Base-by-base conservation (phyloP, 2,888 invertebrate genomes). In the Drosophila borborema region DNA sequence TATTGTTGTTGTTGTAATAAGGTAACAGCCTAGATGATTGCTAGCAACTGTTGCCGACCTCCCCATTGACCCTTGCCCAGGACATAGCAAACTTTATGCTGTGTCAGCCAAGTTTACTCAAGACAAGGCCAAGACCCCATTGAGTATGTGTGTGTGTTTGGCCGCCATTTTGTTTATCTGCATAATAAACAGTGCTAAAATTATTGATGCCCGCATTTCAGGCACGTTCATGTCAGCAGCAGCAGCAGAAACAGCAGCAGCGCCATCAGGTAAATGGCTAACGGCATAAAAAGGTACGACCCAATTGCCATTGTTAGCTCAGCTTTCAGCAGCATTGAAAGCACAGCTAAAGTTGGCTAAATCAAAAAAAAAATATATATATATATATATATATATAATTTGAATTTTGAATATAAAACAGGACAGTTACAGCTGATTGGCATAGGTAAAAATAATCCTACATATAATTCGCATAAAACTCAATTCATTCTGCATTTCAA, bases 11-110 rank as follows among this genome's bases (percentile, higher is more conserved):
- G 41, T 54, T 72, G 69, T 86, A 84, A 89, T 86, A 84, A 81
- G 81, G 82, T 82, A 84, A 82, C 82, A 76, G 80, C 77, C 85
- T 81, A 89, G 87, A 82, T 86, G 89, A 89, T 86, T 86, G 87
- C 81, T 74, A 61, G 76, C 89, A 84, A 84, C 85, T 87, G 86
- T 85, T 84, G 80, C 85, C 85, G 62, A 54, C 23, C 41, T n/a
- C 55, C 40, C 14, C 41, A 18, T 23, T 31, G 31, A 40, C 58
- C 38, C 64, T 49, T 31, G 40, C 9, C 31, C 48, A 28, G 53
- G 16, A 40, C 12, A 28, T 49, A 10, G 45, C 65, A 84, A 84
- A 77, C 80, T 86, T 80, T 76, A 62, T 74, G 86, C 82, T 76
- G 81, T 74, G 72, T 86, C 84, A 82, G 86, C 80, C 70, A 67